phyloP scores from a whole-genome alignment of 2,797 vertebrate genomes.

The Tympanoctomys barrerae region DNA sequence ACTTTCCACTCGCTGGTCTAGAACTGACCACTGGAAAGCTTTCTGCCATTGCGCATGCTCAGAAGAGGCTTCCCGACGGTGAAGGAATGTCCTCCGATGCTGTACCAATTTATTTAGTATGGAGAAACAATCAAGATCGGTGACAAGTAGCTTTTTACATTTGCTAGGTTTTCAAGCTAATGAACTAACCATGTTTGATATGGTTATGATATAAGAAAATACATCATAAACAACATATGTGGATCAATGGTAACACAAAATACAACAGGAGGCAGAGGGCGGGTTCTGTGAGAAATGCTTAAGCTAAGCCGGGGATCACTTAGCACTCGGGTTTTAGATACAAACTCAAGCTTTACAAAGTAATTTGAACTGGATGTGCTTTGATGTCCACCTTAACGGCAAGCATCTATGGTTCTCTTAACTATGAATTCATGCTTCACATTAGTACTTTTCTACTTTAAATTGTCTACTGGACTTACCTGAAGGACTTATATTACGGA shows the following conservation, averaged over 20 bases:
- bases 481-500: background rate
- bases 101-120: slow-evolving; percentile 15
- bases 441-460: background rate
- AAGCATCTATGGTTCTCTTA: background rate
- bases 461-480: background rate
- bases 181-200: slow-evolving; percentile 35
- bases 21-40: background rate
- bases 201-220: slow-evolving; percentile 15
- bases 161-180: background rate
- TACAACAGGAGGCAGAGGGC: background rate
- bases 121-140: slow-evolving; percentile 38
- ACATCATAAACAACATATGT: background rate
- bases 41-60: background rate
- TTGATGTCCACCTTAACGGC: background rate
- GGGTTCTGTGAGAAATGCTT: background rate
- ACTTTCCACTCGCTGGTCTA: background rate
- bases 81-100: background rate
- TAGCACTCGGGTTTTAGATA: background rate
- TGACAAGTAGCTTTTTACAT: background rate
- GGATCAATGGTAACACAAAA: slow-evolving; percentile 26
- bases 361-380: background rate
- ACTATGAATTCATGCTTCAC: background rate
- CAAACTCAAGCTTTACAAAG: slow-evolving; percentile 21
- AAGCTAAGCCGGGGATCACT: background rate
- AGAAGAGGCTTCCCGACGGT: slow-evolving; percentile 28